Evolutionary conservation across 2,797 vertebrate species (phyloP).

Genomic region (Anomalospiza imberbis): DNA sequence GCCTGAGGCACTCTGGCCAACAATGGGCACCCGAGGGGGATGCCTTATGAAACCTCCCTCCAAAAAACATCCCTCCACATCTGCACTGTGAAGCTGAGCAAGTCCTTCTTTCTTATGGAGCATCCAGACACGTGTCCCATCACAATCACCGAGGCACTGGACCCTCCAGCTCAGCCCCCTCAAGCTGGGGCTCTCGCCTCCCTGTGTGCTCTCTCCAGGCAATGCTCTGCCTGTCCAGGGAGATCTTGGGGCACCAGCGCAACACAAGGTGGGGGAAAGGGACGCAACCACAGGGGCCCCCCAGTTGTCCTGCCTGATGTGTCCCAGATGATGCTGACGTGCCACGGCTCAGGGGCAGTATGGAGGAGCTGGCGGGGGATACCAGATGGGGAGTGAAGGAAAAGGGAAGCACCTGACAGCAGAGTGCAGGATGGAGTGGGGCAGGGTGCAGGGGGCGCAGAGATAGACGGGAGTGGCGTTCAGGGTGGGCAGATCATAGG

Average conservation of each 20-base stretch:
- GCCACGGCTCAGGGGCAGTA: not conserved
- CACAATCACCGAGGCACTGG: too few species aligned
- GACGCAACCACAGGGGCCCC: not conserved
- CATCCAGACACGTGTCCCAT: not conserved
- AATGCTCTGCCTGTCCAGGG: not conserved
- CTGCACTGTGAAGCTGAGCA: not conserved
- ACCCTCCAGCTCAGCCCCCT: not conserved
- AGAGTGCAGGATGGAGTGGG: not conserved
- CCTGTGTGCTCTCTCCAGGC: not conserved
- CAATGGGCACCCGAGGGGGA: not conserved
- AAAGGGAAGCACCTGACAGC: not conserved
- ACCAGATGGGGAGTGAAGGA: not conserved
- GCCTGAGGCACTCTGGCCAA: not conserved
- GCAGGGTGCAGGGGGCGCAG: not conserved
- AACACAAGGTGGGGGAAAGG: not conserved
- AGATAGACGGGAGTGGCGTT: not conserved
- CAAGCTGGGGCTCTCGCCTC: not conserved
- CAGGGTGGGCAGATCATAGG: not conserved
- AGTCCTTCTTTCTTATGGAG: not conserved
- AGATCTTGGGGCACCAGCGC: not conserved
- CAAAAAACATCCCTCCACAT: not conserved
- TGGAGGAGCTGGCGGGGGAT: not conserved
- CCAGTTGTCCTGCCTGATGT: not conserved
- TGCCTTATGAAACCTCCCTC: not conserved
- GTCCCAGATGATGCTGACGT: constrained; percentile 47